Conservation (phyloP, 2,888 invertebrate genomes). For the Drosophila mulleri region DNA sequence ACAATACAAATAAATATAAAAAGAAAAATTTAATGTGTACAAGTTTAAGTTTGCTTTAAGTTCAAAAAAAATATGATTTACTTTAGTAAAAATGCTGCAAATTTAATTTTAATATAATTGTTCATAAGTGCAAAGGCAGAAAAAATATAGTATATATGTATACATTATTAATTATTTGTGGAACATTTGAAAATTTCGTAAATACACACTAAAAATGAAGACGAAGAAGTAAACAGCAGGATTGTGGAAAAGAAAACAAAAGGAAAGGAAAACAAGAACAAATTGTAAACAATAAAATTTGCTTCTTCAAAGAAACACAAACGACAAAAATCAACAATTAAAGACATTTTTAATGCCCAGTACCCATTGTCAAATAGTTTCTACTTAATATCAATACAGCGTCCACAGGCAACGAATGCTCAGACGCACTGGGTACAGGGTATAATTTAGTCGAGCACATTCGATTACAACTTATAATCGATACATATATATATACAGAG, state of each 20-base stretch:
- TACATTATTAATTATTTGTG: slow-evolving; percentile 68
- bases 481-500: background rate
- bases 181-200: slow-evolving; percentile 48
- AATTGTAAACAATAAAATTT: slow-evolving; percentile 64
- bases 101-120: slow-evolving; percentile 68
- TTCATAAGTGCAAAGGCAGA: slow-evolving; percentile 70
- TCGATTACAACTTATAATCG: slow-evolving; percentile 12
- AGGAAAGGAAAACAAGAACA: slow-evolving; percentile 18
- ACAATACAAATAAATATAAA: slow-evolving; percentile 47
- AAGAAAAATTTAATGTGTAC: slow-evolving; percentile 55
- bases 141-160: slow-evolving; percentile 60
- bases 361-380: slow-evolving; percentile 15
- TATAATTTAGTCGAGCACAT: slow-evolving; percentile 23
- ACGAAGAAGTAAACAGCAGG: slow-evolving; percentile 39
- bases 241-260: slow-evolving; percentile 49
- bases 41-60: slow-evolving; percentile 75
- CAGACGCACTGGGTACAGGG: slow-evolving; percentile 29
- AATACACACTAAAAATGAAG: slow-evolving; percentile 29
- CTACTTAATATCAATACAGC: background rate
- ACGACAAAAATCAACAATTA: slow-evolving; percentile 22
- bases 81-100: slow-evolving; percentile 73
- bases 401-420: background rate
- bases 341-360: slow-evolving; percentile 29
- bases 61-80: slow-evolving; percentile 77
- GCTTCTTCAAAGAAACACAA: slow-evolving; percentile 70